phyloP scores from a whole-genome alignment of 2,797 vertebrate genomes.

The Acrossocheilus wenchowensis region DNA sequence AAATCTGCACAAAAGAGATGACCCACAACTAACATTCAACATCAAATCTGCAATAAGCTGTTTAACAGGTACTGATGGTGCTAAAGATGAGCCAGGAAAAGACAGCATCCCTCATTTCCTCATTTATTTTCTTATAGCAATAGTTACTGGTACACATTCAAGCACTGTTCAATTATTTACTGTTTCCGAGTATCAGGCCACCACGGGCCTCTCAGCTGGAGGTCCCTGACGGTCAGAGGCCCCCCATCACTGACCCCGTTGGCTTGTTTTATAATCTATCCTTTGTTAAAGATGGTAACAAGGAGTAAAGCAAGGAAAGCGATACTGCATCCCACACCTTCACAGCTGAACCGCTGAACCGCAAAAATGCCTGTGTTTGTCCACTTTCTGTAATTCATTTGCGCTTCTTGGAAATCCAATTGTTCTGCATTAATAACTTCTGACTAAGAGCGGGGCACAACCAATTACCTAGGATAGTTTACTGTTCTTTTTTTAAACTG shows the following conservation, averaged over 20 bases:
- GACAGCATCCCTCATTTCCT: not conserved
- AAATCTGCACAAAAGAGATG: not conserved
- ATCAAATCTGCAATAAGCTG: not conserved
- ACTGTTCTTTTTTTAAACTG: not conserved
- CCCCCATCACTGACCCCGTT: conserved; percentile 3
- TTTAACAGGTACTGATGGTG: not conserved
- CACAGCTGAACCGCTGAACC: not conserved
- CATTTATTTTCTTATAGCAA: not conserved
- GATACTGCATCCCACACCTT: conserved; percentile 1
- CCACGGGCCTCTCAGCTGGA: not conserved
- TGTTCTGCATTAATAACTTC: conserved; percentile 24
- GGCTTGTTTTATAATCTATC: not conserved
- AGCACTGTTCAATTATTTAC: not conserved
- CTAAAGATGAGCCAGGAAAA: not conserved
- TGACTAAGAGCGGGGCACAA: not conserved
- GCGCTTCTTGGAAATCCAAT: conserved; percentile 15
- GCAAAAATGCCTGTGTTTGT: not conserved
- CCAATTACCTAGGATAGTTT: conserved; percentile 19
- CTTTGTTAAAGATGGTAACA: conserved; percentile 6
- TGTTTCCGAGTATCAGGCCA: not conserved
- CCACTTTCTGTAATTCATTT: not conserved
- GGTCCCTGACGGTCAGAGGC: not conserved
- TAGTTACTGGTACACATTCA: not conserved
- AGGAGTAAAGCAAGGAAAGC: not conserved
- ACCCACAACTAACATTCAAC: not conserved